Percentiles rank a stretch among this genome's conserved stretches.
These are phyloP conservation scores for Budorcas taxicolor DNA, from an alignment of 2,113 vertebrate species.

Conservation along the genomic window DNA sequence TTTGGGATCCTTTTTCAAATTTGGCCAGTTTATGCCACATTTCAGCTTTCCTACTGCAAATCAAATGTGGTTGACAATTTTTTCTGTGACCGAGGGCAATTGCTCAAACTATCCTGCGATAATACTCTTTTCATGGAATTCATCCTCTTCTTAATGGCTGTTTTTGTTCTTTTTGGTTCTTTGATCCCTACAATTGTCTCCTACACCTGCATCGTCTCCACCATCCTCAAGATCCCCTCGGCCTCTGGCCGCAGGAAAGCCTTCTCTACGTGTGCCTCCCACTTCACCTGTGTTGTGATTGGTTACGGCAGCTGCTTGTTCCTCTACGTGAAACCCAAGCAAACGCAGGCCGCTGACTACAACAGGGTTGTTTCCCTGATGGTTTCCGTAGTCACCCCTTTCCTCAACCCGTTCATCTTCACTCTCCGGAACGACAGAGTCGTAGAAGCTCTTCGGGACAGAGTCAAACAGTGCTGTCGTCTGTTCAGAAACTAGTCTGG, in stretches of 20 bases:
- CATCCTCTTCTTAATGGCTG: background rate
- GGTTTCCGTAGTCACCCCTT: constrained; percentile 6
- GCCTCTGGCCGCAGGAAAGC: background rate
- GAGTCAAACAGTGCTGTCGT: background rate
- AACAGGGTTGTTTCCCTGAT: background rate
- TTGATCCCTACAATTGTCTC: background rate
- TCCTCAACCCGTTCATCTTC: constrained; percentile 42
- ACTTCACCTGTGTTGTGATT: constrained; percentile 14
- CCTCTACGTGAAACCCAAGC: constrained; percentile 5
- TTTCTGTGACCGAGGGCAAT: background rate
- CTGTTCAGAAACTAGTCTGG: background rate
- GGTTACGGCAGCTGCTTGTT: constrained; percentile 16
- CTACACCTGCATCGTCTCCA: constrained; percentile 18
- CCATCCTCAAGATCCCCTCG: constrained; percentile 2
- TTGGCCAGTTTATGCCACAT: background rate
- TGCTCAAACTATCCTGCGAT: background rate
- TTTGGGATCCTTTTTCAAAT: constrained; percentile 30
- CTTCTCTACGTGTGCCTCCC: constrained; percentile 20
- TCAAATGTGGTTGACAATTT: background rate
- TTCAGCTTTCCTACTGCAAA: constrained; percentile 6
- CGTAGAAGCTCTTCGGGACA: background rate
- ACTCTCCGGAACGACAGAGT: constrained; percentile 28
- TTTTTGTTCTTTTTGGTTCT: constrained; percentile 27
- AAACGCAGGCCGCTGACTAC: background rate
- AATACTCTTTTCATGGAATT: constrained; percentile 9